These are phyloP conservation scores for Pampus argenteus DNA, from an alignment of 2,797 vertebrate species.

Conservation along the genomic window DNA sequence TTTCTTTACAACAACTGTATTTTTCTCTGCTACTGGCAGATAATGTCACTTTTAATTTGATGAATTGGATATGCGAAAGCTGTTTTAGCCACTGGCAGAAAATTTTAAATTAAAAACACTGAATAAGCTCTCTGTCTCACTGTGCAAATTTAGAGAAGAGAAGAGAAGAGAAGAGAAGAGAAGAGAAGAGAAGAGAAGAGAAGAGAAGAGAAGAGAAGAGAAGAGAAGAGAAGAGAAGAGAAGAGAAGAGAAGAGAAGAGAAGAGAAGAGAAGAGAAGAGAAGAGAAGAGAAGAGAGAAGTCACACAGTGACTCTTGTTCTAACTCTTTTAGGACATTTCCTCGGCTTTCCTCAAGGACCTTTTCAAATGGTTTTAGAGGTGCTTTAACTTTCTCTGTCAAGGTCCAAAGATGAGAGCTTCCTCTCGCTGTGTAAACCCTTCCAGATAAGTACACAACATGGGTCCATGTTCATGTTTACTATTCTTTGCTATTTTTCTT, in stretches of 20 bases:
- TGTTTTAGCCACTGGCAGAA: constrained; percentile 39
- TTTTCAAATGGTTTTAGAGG: constrained; percentile 21
- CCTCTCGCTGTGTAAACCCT: constrained; percentile 26
- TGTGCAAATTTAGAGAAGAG: constrained; percentile 23
- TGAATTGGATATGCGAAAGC: constrained; percentile 41
- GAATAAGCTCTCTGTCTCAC: constrained; percentile 22
- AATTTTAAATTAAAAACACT: constrained; percentile 44
- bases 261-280: not conserved
- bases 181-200: constrained; percentile 13
- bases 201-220: not conserved
- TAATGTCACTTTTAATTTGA: constrained; percentile 56
- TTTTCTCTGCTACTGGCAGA: constrained; percentile 38
- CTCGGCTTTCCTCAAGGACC: constrained; percentile 42
- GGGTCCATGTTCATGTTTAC: constrained; percentile 10
- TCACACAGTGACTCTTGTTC: constrained; percentile 33
- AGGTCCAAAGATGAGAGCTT: constrained; percentile 42
- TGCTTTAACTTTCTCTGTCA: constrained; percentile 35
- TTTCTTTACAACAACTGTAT: constrained; percentile 28
- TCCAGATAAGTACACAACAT: constrained; percentile 15
- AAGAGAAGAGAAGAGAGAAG: constrained; percentile 5
- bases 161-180: constrained; percentile 3
- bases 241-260: constrained; percentile 1
- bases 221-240: constrained; percentile 2
- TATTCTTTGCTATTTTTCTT: constrained; percentile 40
- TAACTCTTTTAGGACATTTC: constrained; percentile 43